phyloP scores from a whole-genome alignment of 2,113 vertebrate species.

The Ibidorhyncha struthersii region DNA sequence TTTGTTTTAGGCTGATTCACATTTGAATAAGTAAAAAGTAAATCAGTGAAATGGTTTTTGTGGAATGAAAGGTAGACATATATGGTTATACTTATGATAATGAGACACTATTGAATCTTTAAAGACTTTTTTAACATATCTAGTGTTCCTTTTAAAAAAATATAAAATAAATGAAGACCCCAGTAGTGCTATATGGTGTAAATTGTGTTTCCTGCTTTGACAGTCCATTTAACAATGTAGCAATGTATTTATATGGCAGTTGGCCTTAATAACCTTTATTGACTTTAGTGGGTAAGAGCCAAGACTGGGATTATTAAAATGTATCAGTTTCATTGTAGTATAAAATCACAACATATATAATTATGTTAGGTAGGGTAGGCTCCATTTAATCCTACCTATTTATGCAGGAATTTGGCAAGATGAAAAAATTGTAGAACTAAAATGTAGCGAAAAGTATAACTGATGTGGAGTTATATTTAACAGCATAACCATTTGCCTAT shows the following conservation, averaged over 20 bases:
- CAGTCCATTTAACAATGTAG: constrained; percentile 81
- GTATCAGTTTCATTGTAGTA: constrained; percentile 89
- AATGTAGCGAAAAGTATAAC: not conserved
- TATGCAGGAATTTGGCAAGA: constrained; percentile 76
- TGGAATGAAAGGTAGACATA: not conserved
- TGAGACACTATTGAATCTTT: not conserved
- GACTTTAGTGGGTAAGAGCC: constrained; percentile 87
- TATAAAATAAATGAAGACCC: not conserved
- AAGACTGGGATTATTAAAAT: constrained; percentile 93
- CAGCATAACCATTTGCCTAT: not conserved
- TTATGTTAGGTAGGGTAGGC: constrained; percentile 85
- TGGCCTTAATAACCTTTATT: constrained; percentile 94
- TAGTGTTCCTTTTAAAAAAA: not conserved
- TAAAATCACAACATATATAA: constrained; percentile 86
- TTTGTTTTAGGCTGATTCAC: constrained; percentile 14
- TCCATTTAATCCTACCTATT: constrained; percentile 86
- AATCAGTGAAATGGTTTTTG: not conserved
- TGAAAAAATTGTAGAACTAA: not conserved
- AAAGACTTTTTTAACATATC: not conserved
- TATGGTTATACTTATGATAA: not conserved
- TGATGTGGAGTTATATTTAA: constrained; percentile 16
- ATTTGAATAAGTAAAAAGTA: constrained; percentile 1
- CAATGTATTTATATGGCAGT: constrained; percentile 85
- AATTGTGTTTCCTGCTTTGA: constrained; percentile 78
- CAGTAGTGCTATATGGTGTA: not conserved